phyloP scores from a whole-genome alignment of 1,140 invertebrate species.

The Gonatopus flavifemur region DNA sequence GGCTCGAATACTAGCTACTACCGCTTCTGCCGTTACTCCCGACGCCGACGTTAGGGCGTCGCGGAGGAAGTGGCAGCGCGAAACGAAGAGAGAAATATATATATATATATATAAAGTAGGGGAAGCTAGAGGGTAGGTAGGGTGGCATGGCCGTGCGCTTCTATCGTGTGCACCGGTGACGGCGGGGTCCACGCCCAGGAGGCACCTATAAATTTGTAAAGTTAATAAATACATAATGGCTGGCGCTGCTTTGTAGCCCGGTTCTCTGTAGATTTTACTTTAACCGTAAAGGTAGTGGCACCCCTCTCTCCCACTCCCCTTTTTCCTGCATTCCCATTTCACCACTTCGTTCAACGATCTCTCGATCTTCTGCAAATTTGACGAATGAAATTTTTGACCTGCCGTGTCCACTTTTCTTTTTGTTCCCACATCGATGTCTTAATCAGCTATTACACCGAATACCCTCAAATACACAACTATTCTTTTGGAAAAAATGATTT shows the following conservation, averaged over 20 bases:
- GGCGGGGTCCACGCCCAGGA: conserved; percentile 50
- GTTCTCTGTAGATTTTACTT: conserved; percentile 48
- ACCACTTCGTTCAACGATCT: too few species aligned
- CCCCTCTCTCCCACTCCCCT: too few species aligned
- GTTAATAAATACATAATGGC: conserved; percentile 60
- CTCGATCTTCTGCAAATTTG: too few species aligned
- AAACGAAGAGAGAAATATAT: conserved; percentile 12
- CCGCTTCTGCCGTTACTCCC: conserved; percentile 15
- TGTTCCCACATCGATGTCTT: too few species aligned
- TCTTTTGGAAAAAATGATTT: too few species aligned
- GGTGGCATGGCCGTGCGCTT: conserved; percentile 25
- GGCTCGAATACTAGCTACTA: too few species aligned
- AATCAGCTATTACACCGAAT: too few species aligned
- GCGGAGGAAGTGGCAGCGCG: conserved; percentile 15
- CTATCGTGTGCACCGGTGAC: conserved; percentile 27
- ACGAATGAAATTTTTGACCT: too few species aligned
- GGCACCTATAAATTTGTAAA: conserved; percentile 60
- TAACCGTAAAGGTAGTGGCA: conserved; percentile 45
- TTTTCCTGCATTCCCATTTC: too few species aligned
- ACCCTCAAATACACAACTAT: too few species aligned
- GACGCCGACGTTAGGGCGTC: conserved; percentile 30
- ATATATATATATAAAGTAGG: too few species aligned
- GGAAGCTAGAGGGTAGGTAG: conserved; percentile 27
- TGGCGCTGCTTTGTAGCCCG: conserved; percentile 56
- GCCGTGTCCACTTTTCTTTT: too few species aligned